Conservation (phyloP, 2,113 vertebrate genomes). For the Riparia riparia region DNA sequence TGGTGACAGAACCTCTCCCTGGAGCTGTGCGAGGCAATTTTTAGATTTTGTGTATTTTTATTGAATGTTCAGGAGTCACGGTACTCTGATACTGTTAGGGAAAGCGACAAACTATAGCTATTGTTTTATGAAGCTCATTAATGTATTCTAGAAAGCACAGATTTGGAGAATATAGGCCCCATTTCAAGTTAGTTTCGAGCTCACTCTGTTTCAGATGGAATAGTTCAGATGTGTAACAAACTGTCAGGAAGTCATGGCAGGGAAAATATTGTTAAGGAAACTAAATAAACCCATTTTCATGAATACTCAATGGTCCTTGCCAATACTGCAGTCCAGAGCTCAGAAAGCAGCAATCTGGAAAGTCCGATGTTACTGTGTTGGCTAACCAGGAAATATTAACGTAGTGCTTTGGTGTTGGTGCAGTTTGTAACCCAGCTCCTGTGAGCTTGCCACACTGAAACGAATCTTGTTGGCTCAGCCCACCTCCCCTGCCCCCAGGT, state of each 20-base stretch:
- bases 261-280: not conserved
- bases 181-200: not conserved
- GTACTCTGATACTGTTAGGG: not conserved
- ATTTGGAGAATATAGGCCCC: not conserved
- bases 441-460: not conserved
- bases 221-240: not conserved
- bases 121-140: not conserved
- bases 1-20: not conserved
- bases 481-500: not conserved
- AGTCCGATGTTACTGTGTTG: not conserved
- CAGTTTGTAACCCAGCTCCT: not conserved
- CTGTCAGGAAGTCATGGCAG: not conserved
- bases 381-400: not conserved
- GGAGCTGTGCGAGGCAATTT: rapidly evolving
- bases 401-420: not conserved
- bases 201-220: not conserved
- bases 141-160: not conserved
- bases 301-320: not conserved
- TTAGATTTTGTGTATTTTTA: not conserved
- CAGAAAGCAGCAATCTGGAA: not conserved
- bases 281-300: not conserved
- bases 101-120: not conserved
- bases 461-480: not conserved
- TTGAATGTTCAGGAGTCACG: not conserved
- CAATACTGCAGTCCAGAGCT: not conserved